These are phyloP conservation scores for Melanotaenia maccullochi DNA, from an alignment of 2,797 vertebrate species.

Conservation along the genomic window DNA sequence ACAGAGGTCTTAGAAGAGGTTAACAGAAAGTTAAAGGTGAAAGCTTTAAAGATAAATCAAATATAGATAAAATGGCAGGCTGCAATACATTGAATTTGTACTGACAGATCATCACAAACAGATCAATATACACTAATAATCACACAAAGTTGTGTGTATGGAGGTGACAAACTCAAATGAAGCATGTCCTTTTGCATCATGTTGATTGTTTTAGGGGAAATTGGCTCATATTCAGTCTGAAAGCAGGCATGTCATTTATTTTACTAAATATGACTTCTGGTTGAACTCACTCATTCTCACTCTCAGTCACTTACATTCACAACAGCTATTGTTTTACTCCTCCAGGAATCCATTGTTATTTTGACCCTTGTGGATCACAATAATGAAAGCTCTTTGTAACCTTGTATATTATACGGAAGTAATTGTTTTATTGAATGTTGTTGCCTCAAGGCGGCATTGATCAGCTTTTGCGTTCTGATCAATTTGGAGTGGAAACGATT, in stretches of 20 bases:
- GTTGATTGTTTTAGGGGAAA: slow-evolving; percentile 46
- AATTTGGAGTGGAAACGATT: neutral
- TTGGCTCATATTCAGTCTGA: slow-evolving; percentile 46
- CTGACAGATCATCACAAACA: slow-evolving; percentile 43
- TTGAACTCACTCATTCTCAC: slow-evolving; percentile 62
- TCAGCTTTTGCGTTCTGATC: neutral
- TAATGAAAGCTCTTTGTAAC: slow-evolving; percentile 10
- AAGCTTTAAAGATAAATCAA: slow-evolving; percentile 3
- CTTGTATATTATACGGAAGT: slow-evolving; percentile 15
- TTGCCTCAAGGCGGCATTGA: slow-evolving; percentile 5
- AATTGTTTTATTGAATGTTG: slow-evolving; percentile 15
- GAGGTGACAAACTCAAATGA: slow-evolving; percentile 49
- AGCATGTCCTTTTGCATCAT: slow-evolving; percentile 54
- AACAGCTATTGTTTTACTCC: slow-evolving; percentile 20
- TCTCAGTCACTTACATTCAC: slow-evolving; percentile 51
- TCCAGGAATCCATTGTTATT: slow-evolving; percentile 2
- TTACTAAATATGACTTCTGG: slow-evolving; percentile 46
- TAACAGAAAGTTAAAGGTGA: neutral
- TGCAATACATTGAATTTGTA: slow-evolving; percentile 1
- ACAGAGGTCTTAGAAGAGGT: neutral
- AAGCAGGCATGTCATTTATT: slow-evolving; percentile 57
- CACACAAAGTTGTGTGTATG: slow-evolving; percentile 20
- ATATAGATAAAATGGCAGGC: slow-evolving; percentile 6
- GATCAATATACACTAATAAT: slow-evolving; percentile 58
- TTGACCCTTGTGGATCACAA: slow-evolving; percentile 1